Conservation (phyloP, 2,113 vertebrate genomes). For the Alethe castanea region DNA sequence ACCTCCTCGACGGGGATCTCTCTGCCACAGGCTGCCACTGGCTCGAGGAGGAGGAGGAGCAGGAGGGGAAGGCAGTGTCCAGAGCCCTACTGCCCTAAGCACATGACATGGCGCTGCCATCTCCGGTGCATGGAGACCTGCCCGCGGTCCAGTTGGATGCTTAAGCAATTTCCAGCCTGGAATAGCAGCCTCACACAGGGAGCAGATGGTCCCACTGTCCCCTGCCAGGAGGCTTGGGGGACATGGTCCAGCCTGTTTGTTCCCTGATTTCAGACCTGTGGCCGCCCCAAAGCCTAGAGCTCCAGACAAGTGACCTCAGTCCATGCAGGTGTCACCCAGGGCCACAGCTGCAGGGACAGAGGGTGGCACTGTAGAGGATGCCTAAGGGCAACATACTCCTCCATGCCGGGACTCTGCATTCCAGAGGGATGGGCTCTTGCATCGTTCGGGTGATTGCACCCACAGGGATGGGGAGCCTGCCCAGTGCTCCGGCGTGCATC, state of each 20-base stretch:
- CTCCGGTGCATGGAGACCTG: accelerated
- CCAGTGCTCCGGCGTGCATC: neutral
- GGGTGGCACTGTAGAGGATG: neutral
- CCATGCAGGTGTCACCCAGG: neutral
- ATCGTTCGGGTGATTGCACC: neutral
- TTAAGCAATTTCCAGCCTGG: neutral
- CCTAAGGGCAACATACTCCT: neutral
- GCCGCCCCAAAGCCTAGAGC: accelerated
- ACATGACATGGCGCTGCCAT: neutral
- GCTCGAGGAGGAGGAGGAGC: neutral
- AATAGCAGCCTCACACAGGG: neutral
- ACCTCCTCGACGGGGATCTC: neutral
- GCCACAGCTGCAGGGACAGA: neutral
- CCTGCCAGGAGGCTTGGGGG: accelerated
- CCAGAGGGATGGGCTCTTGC: neutral
- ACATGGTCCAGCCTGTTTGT: accelerated
- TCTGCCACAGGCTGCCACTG: neutral
- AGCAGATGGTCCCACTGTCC: neutral
- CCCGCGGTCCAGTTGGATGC: neutral
- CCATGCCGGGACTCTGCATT: accelerated
- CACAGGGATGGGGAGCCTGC: neutral
- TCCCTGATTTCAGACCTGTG: neutral
- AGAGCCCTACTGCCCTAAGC: neutral
- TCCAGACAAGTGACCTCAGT: neutral
- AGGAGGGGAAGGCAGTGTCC: neutral